Evolutionary conservation across 2,888 invertebrate genomes (phyloP), one percentile per base, ranked within the genome.

Genomic region (Ornithoptera priamus): DNA sequence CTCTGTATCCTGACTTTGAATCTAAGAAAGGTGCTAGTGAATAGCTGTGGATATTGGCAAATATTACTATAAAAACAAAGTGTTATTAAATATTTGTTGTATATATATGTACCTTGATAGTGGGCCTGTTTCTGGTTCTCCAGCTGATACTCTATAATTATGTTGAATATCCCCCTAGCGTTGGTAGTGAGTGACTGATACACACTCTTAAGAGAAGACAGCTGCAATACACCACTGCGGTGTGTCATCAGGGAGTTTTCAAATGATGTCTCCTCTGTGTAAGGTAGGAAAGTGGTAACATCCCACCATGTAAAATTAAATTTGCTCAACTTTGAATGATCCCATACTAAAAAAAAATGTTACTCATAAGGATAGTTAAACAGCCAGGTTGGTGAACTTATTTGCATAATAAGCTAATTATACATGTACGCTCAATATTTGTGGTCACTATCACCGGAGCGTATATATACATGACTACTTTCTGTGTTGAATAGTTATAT

Each of bases 281-380:
- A 99, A 0, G 97, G 95, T 72, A 95, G 83, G 86, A 96, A 96
- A 0, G 97, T 97, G 0, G 98, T 97, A 4, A 95, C 95, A 82
- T 99, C 97, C 94, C 96, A 97, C 97, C 98, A 98, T 4, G 96
- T 94, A 88, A 97, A 99, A 80, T 97, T 97, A 78, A 96, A 97
- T 79, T 96, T 95, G 77, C 96, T 96, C 39, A 97, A 88, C 81
- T 97, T 97, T 7, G 94, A 94, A 78, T 97, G 97, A 82, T 98
- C 97, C 97, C 98, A 98, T 78, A 98, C 97, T 97, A 84, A 70
- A 93, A 92, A 92, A 58, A 50, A 56, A 57, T 7, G 5, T 53
- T 53, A n/a, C 1, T 18, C 18, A 53, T 53, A n/a, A 53, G 18
- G 6, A 53, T 53, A 15, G 53, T n/a, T 53, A 53, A 53, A n/a